Evolutionary conservation across 2,797 vertebrate species (phyloP).

Genomic region (Chaetophractus vellerosus): DNA sequence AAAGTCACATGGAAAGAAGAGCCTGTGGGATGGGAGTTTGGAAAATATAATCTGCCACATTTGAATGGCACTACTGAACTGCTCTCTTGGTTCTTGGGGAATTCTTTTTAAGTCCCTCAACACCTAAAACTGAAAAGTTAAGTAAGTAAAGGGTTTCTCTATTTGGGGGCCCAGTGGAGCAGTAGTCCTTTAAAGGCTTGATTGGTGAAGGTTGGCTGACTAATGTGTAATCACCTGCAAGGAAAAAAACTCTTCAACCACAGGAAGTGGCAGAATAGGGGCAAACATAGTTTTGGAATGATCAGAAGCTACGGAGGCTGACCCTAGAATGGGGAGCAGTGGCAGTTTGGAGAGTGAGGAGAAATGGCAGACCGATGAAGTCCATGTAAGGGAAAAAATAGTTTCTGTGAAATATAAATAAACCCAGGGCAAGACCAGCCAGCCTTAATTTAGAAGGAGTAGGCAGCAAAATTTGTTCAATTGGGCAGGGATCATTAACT

Average conservation of each 20-base stretch:
- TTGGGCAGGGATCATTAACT: neutral
- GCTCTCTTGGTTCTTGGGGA: neutral
- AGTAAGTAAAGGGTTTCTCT: neutral
- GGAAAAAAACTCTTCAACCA: neutral
- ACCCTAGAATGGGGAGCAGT: neutral
- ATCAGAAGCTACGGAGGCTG: neutral
- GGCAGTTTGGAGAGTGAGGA: neutral
- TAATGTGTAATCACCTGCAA: neutral
- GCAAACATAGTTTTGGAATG: constrained; percentile 1
- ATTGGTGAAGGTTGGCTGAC: neutral
- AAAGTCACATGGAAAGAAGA: constrained; percentile 30
- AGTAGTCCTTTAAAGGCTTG: constrained; percentile 15
- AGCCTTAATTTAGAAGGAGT: neutral
- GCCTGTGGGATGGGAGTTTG: neutral
- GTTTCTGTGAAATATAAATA: neutral
- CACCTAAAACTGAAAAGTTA: neutral
- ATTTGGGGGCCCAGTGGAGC: neutral
- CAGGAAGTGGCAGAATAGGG: neutral
- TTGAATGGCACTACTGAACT: neutral
- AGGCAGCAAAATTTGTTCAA: neutral
- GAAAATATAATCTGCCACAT: constrained; percentile 8
- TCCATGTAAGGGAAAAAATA: neutral
- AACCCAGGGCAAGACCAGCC: constrained; percentile 14
- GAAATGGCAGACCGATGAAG: neutral
- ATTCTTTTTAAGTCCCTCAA: constrained; percentile 26